Base-by-base conservation (phyloP, 2,888 invertebrate species). In the Dolomedes plantarius region DNA sequence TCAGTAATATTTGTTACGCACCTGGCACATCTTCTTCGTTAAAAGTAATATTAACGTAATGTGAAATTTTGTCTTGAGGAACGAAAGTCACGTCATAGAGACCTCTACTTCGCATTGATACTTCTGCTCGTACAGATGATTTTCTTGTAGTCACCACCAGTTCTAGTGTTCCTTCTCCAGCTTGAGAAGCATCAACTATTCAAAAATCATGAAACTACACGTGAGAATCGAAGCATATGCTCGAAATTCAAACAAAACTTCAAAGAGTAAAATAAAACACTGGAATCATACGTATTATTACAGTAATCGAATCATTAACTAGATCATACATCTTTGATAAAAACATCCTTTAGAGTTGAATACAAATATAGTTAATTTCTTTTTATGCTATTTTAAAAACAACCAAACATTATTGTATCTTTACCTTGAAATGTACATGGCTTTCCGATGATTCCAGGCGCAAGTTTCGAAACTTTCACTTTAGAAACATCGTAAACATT, bases 21-120 rank as follows among this genome's bases (percentile, higher is more conserved):
- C 93, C 93, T 80, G 96, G 95, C 1, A 97, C 97, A 32, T 96
- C 94, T 90, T 96, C 96, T 90, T 97, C 97, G 90, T 98, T 98
- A 92, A 98, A 98, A 0, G 97, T 97, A 88, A 98, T 97, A 87
- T 97, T 97, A 16, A 98, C 97, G 89, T 95, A 96, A 91, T 98
- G 97, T 7, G 96, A 94, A 89, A 96, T 95, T 36, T 95, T 94
- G n/a, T 96, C 95, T 90, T 96, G 96, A 0, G 98, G 97, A 28
- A 97, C 75, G 82, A 90, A 90, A 7, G 89, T 89, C 3, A 89
- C 89, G 82, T 90, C 89, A 90, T 97, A 97, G 0, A 97, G 93
- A 0, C 97, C 97, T 31, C 97, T 94, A 1, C 97, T 96, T 89
- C 96, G 95, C 3, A 97, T 97, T 0, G 95, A 95, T 23, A 96